Base-by-base conservation (phyloP, 1,140 invertebrate genomes). In the Nasonia giraulti region DNA sequence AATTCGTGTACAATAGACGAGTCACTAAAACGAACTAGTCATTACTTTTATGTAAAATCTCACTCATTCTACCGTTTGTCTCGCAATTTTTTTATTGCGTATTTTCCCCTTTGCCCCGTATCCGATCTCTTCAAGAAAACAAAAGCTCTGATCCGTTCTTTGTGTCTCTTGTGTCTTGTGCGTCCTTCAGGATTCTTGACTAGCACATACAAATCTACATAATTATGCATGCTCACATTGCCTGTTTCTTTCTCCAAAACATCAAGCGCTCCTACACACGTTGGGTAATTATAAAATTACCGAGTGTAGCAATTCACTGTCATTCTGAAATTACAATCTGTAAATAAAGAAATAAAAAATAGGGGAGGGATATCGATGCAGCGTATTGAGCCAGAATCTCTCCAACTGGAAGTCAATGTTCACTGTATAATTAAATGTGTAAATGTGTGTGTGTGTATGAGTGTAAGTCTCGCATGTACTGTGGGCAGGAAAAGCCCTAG, bases 171-270 rank as follows among this genome's bases (percentile, higher is more conserved):
- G 31, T 50, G 74, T 40, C 40, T 90, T 91, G 88, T 90, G 90
- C 89, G 87, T 91, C 88, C 87, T 88, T 89, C 85, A 87, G 88
- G 89, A 88, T 83, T 82, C 86, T 85, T 92, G 91, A 92, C 91
- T 92, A 92, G 91, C 90, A 91, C 89, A 89, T 88, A 87, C 85
- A 85, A 87, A 87, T 88, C 87, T 86, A 87, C 44, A 80, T 68
- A 37, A 79, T 85, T 80, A 84, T 83, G 83, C 62, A 37, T 37
- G 33, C 71, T 85, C 55, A 82, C 50, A 73, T 82, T 82, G n/a
- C 23, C 50, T 77, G 23, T 84, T n/a, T 73, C 6, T 68, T n/a
- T 69, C 68, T 31, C 8, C 20, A 80, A 80, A 80, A 77, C 62
- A 81, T 71, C 23, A 20, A 84, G 17, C 33, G 47, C 20, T 75